Percentiles rank a stretch among this genome's conserved stretches.
These are phyloP conservation scores for Hydropotes inermis DNA, from an alignment of 2,113 vertebrate genomes.

Conservation along the genomic window DNA sequence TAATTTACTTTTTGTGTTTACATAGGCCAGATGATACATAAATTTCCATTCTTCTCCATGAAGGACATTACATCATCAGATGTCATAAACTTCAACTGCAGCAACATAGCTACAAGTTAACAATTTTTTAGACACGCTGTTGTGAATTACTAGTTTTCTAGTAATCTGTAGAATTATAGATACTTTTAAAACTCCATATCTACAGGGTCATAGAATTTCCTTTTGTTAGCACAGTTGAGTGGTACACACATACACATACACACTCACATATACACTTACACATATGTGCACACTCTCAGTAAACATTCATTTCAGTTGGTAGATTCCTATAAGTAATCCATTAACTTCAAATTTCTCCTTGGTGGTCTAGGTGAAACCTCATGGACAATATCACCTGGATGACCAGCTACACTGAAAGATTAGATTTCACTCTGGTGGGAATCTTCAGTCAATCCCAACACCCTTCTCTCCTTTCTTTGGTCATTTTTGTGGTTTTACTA, in stretches of 20 bases:
- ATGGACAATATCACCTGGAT: not conserved
- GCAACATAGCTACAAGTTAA: not conserved
- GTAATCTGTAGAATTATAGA: not conserved
- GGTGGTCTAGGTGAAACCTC: not conserved
- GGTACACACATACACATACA: not conserved
- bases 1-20: not conserved
- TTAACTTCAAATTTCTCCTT: not conserved
- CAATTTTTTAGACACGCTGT: not conserved
- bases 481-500: slow-evolving; percentile 39
- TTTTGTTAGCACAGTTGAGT: not conserved
- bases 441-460: slow-evolving; percentile 1
- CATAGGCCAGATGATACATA: not conserved
- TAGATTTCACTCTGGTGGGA: slow-evolving; percentile 10
- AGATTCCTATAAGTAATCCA: not conserved
- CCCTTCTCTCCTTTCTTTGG: not conserved
- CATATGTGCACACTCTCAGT: accelerated
- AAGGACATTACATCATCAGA: not conserved
- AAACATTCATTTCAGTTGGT: not conserved
- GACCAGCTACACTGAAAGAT: not conserved
- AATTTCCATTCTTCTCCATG: not conserved
- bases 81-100: not conserved
- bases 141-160: not conserved
- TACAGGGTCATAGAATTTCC: accelerated
- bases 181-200: not conserved
- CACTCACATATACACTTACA: not conserved